Conservation (phyloP, 2,113 vertebrate species). For the Forbesichthys agassizii region DNA sequence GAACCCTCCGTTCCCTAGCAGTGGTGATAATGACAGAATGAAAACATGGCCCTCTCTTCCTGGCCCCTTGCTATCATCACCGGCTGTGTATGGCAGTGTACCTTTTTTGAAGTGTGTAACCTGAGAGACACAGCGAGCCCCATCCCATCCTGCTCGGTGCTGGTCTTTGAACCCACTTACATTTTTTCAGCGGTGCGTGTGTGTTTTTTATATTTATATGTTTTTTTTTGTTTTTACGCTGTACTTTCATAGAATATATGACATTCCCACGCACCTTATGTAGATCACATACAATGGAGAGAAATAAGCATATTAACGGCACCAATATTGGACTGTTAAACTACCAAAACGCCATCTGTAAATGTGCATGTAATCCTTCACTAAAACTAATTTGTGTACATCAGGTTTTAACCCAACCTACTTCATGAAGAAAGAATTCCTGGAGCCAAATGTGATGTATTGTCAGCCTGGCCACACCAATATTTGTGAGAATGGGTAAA, state of each 20-base stretch:
- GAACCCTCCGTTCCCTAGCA: constrained; percentile 52
- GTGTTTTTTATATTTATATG: neutral
- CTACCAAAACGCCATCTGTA: too few relatives aligned
- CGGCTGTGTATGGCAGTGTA: constrained; percentile 69
- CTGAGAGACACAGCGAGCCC: constrained; percentile 75
- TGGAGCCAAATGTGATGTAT: too few relatives aligned
- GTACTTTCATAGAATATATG: neutral
- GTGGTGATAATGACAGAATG: constrained; percentile 66
- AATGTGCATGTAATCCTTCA: too few relatives aligned
- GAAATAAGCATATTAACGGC: neutral
- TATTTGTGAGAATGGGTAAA: too few relatives aligned
- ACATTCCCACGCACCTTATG: too few relatives aligned
- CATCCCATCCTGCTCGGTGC: constrained; percentile 64
- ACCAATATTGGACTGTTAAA: too few relatives aligned
- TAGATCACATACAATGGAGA: neutral
- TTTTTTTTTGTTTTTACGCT: neutral
- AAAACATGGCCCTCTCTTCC: constrained; percentile 62
- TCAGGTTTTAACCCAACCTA: too few relatives aligned
- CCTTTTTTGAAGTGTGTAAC: constrained; percentile 77
- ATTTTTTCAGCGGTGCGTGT: constrained; percentile 47
- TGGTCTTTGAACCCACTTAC: constrained; percentile 77
- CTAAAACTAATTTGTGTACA: too few relatives aligned
- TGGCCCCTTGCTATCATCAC: constrained; percentile 65
- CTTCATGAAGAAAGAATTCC: too few relatives aligned
- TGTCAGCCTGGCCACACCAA: too few relatives aligned